Base-by-base conservation (phyloP, 2,888 invertebrate genomes). In the Enoplolaimus lenunculus region DNA sequence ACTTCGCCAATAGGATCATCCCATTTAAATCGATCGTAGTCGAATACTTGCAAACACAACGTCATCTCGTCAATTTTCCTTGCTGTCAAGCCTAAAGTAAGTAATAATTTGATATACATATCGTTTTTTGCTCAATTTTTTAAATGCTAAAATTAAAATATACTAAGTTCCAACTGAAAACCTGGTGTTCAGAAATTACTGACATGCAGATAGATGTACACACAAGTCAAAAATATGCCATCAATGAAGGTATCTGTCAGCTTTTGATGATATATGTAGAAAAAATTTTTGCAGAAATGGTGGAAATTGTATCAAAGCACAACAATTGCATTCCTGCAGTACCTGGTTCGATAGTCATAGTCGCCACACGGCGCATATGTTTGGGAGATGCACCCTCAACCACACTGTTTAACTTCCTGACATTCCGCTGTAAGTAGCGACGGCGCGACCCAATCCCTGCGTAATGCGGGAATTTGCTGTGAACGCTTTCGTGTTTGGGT, bases 1-100 rank as follows among this genome's bases (percentile, higher is more conserved):
- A 79, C 76, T 72, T 79, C 77, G n/a, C 79, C 78, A 62, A 79
- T 79, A 26, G 78, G 77, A 62, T 80, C 78, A 70, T 79, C 79
- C 0, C 75, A 74, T 1, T 76, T 76, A 73, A 80, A 78, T 2
- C 78, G 73, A 70, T 79, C 79, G 71, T 77, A 78, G 72, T 80
- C 80, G 77, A 79, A 75, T 34, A 79, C 76, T 70, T 77, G 77
- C 67, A 77, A 13, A 26, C 78, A 77, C 34, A 80, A 71, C 13
- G 77, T 77, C 78, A 78, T 78, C 62, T 79, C 78, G 69, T 79
- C 76, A 66, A 80, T 73, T 68, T 77, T 76, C 70, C 77, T 78
- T 73, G 77, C 72, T 29, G 77, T 75, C 70, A 78, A 77, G 30
- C 79, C 79, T 79, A 74, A 34, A 77, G 74, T 30, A 1, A 60